These are phyloP conservation scores for Pyralis farinalis DNA, from an alignment of 2,888 invertebrate species.

Conservation along the genomic window DNA sequence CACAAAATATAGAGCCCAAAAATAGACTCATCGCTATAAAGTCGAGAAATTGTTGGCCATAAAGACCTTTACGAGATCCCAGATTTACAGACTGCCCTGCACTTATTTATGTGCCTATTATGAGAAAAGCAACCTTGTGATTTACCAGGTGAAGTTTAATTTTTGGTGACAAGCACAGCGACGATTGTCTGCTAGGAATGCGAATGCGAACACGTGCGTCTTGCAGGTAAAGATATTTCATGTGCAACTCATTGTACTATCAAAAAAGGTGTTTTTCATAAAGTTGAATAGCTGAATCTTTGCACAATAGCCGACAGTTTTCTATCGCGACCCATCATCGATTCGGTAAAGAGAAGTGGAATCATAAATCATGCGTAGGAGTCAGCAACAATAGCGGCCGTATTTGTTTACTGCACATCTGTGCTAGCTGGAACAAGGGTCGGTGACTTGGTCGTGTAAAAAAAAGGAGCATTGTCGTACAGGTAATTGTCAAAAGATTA, in stretches of 20 bases:
- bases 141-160: constrained; percentile 34
- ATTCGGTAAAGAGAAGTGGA: constrained; percentile 50
- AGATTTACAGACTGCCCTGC: constrained; percentile 37
- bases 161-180: constrained; percentile 31
- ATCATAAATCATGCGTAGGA: constrained; percentile 74
- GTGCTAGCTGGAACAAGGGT: constrained; percentile 46
- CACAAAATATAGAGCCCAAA: constrained; percentile 38
- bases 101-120: constrained; percentile 21
- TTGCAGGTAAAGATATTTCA: constrained; percentile 68
- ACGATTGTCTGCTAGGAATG: constrained; percentile 52
- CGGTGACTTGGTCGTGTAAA: constrained; percentile 48
- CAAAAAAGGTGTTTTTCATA: constrained; percentile 62
- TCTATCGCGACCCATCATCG: constrained; percentile 58
- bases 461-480: constrained; percentile 59
- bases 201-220: constrained; percentile 75
- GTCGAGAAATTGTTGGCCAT: constrained; percentile 46
- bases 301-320: constrained; percentile 68
- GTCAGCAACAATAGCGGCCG: constrained; percentile 48
- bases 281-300: constrained; percentile 54
- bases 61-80: constrained; percentile 47
- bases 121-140: constrained; percentile 40
- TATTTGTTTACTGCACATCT: constrained; percentile 76
- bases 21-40: constrained; percentile 47
- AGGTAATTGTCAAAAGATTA: constrained; percentile 72
- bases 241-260: constrained; percentile 69